Evolutionary conservation across 1,140 invertebrate genomes (phyloP).

Genomic region (Rhizoglyphus robini): DNA sequence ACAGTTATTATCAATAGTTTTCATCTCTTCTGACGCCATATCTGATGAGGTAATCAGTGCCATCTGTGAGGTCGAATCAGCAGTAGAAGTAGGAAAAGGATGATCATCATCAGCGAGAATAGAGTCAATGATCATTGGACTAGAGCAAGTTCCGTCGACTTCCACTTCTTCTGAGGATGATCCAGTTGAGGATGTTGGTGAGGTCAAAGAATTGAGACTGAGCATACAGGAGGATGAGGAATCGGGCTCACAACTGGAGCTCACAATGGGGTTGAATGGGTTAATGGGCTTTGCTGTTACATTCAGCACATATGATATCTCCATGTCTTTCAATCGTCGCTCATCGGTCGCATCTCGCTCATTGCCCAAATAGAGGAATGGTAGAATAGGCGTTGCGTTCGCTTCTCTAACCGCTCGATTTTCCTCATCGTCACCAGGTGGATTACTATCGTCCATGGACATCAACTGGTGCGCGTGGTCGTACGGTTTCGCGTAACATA

Average conservation of each 20-base stretch:
- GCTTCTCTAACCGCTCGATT: constrained; percentile 48
- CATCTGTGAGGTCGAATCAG: background rate
- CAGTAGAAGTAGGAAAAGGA: too few relatives aligned
- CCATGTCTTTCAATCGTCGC: constrained; percentile 47
- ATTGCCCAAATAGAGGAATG: constrained; percentile 76
- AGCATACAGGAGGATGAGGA: too few relatives aligned
- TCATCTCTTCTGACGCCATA: background rate
- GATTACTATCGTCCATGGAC: constrained; percentile 1
- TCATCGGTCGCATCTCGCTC: constrained; percentile 63
- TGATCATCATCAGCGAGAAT: background rate
- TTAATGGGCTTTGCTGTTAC: constrained; percentile 61
- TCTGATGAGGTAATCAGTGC: background rate
- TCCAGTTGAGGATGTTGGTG: background rate
- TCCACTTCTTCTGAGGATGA: background rate
- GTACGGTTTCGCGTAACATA: background rate
- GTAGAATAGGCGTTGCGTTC: constrained; percentile 61
- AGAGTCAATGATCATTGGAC: background rate
- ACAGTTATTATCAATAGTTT: background rate
- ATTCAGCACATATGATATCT: constrained; percentile 60
- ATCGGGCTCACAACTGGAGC: too few relatives aligned
- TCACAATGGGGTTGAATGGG: constrained; percentile 39
- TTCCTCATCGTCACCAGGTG: constrained; percentile 25
- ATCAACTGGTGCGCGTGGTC: background rate
- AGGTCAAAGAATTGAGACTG: too few relatives aligned
- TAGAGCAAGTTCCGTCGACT: background rate